Evolutionary conservation across 2,113 vertebrate genomes (phyloP), one percentile per base, ranked within the genome.

Genomic region (Hippocampus mohnikei): DNA sequence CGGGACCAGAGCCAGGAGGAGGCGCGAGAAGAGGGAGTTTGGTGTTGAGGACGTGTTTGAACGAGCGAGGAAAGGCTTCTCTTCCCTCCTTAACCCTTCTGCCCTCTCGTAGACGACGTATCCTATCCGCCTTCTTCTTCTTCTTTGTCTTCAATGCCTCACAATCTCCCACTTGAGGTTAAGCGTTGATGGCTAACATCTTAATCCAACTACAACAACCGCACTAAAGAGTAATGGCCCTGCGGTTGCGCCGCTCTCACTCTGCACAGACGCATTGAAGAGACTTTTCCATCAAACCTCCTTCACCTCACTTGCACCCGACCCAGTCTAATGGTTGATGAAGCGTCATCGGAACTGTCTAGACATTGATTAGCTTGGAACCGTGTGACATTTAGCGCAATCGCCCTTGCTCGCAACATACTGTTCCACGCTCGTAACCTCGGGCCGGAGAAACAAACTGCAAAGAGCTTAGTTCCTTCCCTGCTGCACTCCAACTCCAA

Each of bases 191-290:
- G 60, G 71, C 79, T 88, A 84, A 88, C 78, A 66, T 84, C 82
- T 88, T 91, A 91, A 93, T 91, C 90, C 91, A 93, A 90, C 86
- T 72, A 89, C 77, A 87, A 90, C 88, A 91, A 78, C 87, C 53
- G 16, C 33, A 70, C 69, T 82, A 70, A 79, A 86, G 52, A 70
- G 81, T 85, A 81, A 83, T 75, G 78, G 75, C 72, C 77, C 78
- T 73, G 80, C 75, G 76, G 81, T 55, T 21, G 60, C 9, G 48
- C 41, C 13, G 58, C 59, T 71, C 63, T 69, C 66, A 73, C 10
- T 44, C 42, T 44, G 0, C 8, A 44, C 11, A 44, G 10, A 20
- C 46, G 46, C 46, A 18, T 62, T 41, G 61, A 62, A 72, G 37
- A 69, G 46, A 60, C 50, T 65, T 1, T 79, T 74, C 27, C 71